A percentile compares a stretch with the other conserved stretches of the same genome.
These are phyloP conservation scores for Trogon surrucura DNA, from an alignment of 2,113 vertebrate species.

Conservation along the genomic window DNA sequence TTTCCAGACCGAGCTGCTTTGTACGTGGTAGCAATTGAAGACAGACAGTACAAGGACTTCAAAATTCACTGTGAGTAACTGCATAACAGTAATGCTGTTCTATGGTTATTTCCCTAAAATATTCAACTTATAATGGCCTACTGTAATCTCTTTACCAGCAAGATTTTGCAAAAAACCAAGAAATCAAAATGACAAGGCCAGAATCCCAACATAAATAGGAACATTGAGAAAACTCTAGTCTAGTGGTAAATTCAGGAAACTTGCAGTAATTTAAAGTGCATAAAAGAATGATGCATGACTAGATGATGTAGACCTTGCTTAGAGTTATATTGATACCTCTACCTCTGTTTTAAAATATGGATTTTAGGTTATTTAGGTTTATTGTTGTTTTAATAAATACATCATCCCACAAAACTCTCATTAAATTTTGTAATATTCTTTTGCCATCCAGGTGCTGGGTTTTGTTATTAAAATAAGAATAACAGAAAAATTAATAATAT, in stretches of 20 bases:
- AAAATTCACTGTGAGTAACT: slow-evolving; percentile 96
- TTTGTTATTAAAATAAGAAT: background rate
- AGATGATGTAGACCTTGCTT: background rate
- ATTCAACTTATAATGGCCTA: background rate
- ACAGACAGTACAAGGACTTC: slow-evolving; percentile 99
- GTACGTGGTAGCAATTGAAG: slow-evolving; percentile 97
- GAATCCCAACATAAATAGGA: background rate
- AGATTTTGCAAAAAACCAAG: background rate
- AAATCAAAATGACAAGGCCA: background rate
- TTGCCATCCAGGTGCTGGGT: background rate
- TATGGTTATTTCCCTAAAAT: background rate
- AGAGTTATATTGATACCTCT: background rate
- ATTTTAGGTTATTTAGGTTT: background rate
- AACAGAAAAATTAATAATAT: background rate
- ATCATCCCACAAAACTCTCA: background rate
- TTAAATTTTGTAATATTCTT: background rate
- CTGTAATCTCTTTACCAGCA: background rate
- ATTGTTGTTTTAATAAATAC: background rate
- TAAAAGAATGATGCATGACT: background rate
- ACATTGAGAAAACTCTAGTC: background rate
- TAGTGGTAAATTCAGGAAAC: background rate
- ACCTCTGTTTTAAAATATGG: background rate
- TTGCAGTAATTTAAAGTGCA: background rate
- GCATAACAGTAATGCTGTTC: background rate
- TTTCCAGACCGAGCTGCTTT: slow-evolving; percentile 97